Percentiles rank a stretch among this genome's conserved stretches.
These are phyloP conservation scores for Tylochromis polylepis DNA, from an alignment of 2,113 vertebrate genomes.

Conservation along the genomic window DNA sequence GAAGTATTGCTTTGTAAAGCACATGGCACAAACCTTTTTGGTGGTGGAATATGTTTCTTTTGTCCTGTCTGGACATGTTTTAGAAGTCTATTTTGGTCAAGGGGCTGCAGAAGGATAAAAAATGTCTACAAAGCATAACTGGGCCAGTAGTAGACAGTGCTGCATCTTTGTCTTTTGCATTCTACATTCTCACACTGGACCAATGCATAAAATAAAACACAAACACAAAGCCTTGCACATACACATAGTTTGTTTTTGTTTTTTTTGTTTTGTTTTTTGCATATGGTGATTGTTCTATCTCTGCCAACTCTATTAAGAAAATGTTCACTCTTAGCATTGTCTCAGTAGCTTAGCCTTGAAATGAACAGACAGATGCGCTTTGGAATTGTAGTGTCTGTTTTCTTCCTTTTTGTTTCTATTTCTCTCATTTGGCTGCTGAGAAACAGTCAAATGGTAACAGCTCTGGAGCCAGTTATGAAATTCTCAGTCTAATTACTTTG, in stretches of 20 bases:
- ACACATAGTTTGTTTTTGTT: not conserved
- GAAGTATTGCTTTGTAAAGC: conserved; percentile 62
- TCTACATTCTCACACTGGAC: conserved; percentile 35
- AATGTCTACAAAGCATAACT: conserved; percentile 50
- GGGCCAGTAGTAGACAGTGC: conserved; percentile 54
- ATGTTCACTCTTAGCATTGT: conserved; percentile 51
- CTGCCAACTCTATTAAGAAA: conserved; percentile 62
- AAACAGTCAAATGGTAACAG: conserved; percentile 61
- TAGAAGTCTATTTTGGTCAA: conserved; percentile 65
- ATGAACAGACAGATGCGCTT: conserved; percentile 51
- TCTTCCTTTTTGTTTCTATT: conserved; percentile 29
- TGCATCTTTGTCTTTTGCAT: conserved; percentile 31
- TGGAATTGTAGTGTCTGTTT: conserved; percentile 49
- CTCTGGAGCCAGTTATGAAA: conserved; percentile 70
- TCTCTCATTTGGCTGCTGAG: conserved; percentile 45
- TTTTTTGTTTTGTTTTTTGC: conserved; percentile 35
- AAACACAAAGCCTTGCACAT: not conserved
- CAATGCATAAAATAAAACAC: not conserved
- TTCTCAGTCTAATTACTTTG: conserved; percentile 73
- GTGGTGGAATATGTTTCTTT: conserved; percentile 44
- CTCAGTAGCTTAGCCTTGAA: conserved; percentile 60
- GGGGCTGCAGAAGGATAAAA: conserved; percentile 52
- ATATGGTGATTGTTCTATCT: conserved; percentile 38
- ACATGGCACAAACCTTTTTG: conserved; percentile 56
- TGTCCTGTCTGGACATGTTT: conserved; percentile 51